Base-by-base conservation (phyloP, 2,888 invertebrate genomes). In the Drosophila merina region DNA sequence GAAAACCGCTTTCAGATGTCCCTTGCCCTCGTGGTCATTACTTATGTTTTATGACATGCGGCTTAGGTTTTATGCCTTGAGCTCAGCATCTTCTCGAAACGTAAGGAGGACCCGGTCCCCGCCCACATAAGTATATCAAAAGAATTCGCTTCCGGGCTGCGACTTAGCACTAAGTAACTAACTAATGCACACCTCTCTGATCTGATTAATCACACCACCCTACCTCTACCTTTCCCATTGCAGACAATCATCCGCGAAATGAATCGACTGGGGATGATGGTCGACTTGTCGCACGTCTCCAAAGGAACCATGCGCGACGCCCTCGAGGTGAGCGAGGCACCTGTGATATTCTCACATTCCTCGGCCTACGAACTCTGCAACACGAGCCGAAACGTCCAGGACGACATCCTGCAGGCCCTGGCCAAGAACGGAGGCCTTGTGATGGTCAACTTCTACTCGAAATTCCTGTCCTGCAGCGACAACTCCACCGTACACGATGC, bases 221-320 rank as follows among this genome's bases (percentile, higher is more conserved):
- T 20, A 20, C 20, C 60, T 76, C 33, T 4, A 4, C 1, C 40
- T 42, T 20, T 42, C 14, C 40, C n/a, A 51, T 92, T 92, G 71
- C 92, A 95, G 95, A 94, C 94, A 87, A 95, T 97, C 82, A 94
- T 97, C 74, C 95, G 94, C 85, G 97, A 97, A 92, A 97, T 97
- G 97, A 97, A 97, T 92, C 94, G 97, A 3, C 93, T 97, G 69
- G 97, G 97, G 28, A 97, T 97, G 96, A 93, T 97, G 91, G 96
- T 97, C 74, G 97, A 97, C 91, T 92, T 96, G 77, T 95, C 96
- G 6, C 96, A 97, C 92, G 96, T 96, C 56, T 96, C 96, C 5
- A 93, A 93, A 42, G 94, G 94, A 57, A 96, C 96, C 28, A 97
- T 97, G 97, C 93, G 94, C 50, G 96, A 96, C 89, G 95, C 96